Percentiles rank a stretch among this genome's conserved stretches.
Evolutionary conservation across 1,140 invertebrate genomes (phyloP).

Genomic region (Aporrectodea caliginosa): DNA sequence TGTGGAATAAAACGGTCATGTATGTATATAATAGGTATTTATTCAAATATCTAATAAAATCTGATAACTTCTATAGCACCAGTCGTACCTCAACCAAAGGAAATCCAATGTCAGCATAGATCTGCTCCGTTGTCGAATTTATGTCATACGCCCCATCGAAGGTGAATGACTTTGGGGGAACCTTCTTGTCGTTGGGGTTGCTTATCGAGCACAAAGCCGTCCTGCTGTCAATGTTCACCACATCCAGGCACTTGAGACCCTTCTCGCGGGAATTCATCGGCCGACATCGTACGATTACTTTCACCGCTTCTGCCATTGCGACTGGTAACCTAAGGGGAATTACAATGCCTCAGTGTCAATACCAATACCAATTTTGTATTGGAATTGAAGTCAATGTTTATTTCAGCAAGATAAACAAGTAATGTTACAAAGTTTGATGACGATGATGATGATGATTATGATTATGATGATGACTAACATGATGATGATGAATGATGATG

Average conservation of each 20-base stretch:
- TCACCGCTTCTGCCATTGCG: constrained; percentile 70
- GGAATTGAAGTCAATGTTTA: too few relatives aligned
- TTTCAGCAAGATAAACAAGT: too few relatives aligned
- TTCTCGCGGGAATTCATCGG: constrained; percentile 78
- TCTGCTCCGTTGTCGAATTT: constrained; percentile 64
- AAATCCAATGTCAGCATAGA: constrained; percentile 68
- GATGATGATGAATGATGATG: too few relatives aligned
- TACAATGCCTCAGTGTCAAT: too few relatives aligned
- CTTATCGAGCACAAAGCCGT: constrained; percentile 61
- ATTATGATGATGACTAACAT: too few relatives aligned
- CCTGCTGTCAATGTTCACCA: constrained; percentile 67
- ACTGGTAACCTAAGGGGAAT: too few relatives aligned
- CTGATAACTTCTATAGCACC: too few relatives aligned
- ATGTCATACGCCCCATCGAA: constrained; percentile 68
- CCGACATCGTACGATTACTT: constrained; percentile 85
- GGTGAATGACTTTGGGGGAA: constrained; percentile 69
- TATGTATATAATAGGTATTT: constrained; percentile 4
- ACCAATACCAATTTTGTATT: too few relatives aligned
- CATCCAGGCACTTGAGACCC: constrained; percentile 68
- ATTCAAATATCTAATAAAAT: too few relatives aligned
- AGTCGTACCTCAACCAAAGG: constrained; percentile 65
- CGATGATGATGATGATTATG: too few relatives aligned
- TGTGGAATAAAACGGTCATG: too few relatives aligned
- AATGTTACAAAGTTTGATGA: too few relatives aligned
- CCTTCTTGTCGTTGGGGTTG: constrained; percentile 61